Conservation (phyloP, 2,797 vertebrate species). For the Chrosomus eos region DNA sequence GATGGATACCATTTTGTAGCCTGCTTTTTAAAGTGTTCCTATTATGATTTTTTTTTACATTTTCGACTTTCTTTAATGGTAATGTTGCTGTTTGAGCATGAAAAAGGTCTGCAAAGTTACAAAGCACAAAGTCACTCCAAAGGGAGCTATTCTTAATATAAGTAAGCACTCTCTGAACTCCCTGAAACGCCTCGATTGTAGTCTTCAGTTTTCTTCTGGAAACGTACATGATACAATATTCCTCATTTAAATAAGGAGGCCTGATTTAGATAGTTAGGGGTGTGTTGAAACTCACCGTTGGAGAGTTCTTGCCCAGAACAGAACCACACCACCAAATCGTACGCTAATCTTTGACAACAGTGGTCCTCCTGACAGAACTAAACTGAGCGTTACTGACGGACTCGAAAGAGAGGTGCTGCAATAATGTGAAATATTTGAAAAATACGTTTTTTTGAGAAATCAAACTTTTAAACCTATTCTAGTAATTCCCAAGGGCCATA, state of each 20-base stretch:
- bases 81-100: neutral
- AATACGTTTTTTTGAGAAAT: neutral
- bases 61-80: neutral
- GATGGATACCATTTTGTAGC: neutral
- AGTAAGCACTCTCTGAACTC: neutral
- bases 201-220: neutral
- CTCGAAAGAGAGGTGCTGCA: neutral
- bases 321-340: neutral
- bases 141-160: neutral
- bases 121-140: neutral
- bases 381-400: neutral
- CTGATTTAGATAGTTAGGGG: neutral
- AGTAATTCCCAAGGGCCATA: neutral
- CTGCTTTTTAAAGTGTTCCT: neutral
- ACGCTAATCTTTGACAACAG: neutral
- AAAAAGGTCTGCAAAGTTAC: neutral
- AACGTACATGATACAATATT: neutral
- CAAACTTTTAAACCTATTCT: neutral
- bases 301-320: neutral
- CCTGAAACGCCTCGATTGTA: neutral
- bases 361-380: neutral
- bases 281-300: neutral
- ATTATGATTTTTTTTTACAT: neutral
- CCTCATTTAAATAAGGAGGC: neutral
- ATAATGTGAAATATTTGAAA: neutral